Evolutionary conservation across 2,888 invertebrate genomes (phyloP).

Genomic region (Spilarctia lutea): DNA sequence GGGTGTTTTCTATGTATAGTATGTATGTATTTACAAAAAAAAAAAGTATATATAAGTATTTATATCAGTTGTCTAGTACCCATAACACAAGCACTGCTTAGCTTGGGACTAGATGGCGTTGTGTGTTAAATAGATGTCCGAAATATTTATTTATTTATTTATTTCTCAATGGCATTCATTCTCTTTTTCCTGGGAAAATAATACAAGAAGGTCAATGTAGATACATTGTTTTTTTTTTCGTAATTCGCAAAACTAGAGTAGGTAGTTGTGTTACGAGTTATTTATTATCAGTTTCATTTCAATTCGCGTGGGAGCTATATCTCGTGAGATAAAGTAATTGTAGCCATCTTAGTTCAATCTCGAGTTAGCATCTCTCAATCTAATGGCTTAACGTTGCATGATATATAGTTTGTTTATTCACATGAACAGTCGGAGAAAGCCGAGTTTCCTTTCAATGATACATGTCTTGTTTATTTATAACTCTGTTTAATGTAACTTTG

Average conservation of each 20-base stretch:
- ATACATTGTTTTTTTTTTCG: background rate
- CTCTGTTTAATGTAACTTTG: conserved; percentile 41
- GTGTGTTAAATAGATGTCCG: too few species aligned
- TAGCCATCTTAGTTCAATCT: conserved; percentile 62
- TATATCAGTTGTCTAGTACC: too few species aligned
- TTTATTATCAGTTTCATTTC: conserved; percentile 58
- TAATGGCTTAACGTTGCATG: conserved; percentile 66
- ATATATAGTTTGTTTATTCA: conserved; percentile 72
- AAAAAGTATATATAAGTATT: too few species aligned
- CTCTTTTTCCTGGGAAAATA: background rate
- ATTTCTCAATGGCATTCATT: background rate
- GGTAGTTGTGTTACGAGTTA: conserved; percentile 36
- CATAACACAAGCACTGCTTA: too few species aligned
- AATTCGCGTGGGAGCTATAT: conserved; percentile 60
- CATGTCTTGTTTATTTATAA: conserved; percentile 50
- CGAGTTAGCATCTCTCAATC: conserved; percentile 61
- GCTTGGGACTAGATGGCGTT: too few species aligned
- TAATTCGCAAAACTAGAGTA: background rate
- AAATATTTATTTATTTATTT: too few species aligned
- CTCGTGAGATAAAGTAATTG: conserved; percentile 53
- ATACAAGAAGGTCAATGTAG: background rate
- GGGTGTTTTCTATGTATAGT: too few species aligned
- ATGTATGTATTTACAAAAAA: too few species aligned
- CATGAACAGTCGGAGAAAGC: conserved; percentile 61
- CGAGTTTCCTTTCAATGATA: conserved; percentile 46